These are phyloP conservation scores for Sebastolobus alascanus DNA, from an alignment of 2,797 vertebrate species.

Conservation along the genomic window DNA sequence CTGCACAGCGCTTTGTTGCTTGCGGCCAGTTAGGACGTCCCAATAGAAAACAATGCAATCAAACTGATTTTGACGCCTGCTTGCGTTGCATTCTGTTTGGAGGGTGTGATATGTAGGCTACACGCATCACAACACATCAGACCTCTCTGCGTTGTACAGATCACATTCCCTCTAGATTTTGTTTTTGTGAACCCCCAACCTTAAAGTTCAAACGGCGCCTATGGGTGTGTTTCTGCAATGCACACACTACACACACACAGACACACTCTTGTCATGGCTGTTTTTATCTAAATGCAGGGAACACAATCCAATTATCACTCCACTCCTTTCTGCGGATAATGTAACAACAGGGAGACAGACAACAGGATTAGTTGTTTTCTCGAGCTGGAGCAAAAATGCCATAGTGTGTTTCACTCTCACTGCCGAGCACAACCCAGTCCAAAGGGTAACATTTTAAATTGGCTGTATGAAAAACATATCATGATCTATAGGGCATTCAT, in stretches of 20 bases:
- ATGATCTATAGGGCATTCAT: neutral
- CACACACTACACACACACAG: neutral
- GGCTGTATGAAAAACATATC: neutral
- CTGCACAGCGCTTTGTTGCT: too few species aligned
- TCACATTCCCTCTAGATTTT: too few species aligned
- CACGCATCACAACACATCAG: too few species aligned
- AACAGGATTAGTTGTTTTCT: conserved; percentile 19
- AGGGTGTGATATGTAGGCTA: too few species aligned
- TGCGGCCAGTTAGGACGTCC: too few species aligned
- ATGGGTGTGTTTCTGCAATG: neutral
- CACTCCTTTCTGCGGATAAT: conserved; percentile 16
- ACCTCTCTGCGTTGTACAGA: too few species aligned
- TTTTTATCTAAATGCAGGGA: conserved; percentile 30
- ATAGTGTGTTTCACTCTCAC: neutral
- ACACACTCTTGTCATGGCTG: neutral
- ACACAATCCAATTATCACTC: conserved; percentile 52
- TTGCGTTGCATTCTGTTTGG: too few species aligned
- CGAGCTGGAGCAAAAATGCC: neutral
- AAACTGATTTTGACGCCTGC: too few species aligned
- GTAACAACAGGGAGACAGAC: conserved; percentile 7
- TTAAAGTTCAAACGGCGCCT: too few species aligned
- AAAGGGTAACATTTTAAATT: neutral
- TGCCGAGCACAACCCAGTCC: neutral
- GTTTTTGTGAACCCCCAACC: too few species aligned
- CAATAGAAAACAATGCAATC: too few species aligned